Base-by-base conservation (phyloP, 37 sponge, comb jelly and placozoan species). In the Chondrosia reniformis region DNA sequence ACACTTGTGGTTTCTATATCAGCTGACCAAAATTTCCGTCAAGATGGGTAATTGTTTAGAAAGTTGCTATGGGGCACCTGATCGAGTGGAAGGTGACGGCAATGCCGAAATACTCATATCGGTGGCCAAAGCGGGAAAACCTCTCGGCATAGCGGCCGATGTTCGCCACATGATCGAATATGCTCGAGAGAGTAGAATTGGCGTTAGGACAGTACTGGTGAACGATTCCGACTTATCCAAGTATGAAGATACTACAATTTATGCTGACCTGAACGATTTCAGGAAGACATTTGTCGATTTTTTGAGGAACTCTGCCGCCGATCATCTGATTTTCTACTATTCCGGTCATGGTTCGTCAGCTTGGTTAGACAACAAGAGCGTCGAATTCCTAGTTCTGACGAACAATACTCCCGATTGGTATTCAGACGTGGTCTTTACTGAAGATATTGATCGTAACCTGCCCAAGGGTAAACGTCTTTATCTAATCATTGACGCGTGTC, bases 401-500 rank as follows among this genome's bases (percentile, higher is more conserved):
- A 36, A 66, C 4, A 7, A 66, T 34, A 37, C 4, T 36, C 4
- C 2, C 7, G 28, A 66, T 32, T 66, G 67, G 67, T 66, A 66
- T 8, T 37, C 28, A 4, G 67, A 66, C 30, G 67, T 33, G n/a
- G 67, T 33, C 34, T 22, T 66, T 8, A 66, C 67, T 66, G 67
- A 66, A 9, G 67, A 66, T 36, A 66, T 66, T 7, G 67, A 66
- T 27, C 34, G 21, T 22, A 4, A 66, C 38, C 8, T 66, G 67
- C 67, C 67, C 3, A 2, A 32, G 30, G 34, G 30, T 2, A 66
- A 66, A 27, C 28, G 34, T 7, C 67, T 66, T 4, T 66, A 66
- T 36, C 5, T 66, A 27, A 27, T 66, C 28, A 27, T 66, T 3
- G 67, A 66, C 34, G 67, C 67, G 34, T 66, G 67, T 27, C 67